Percentiles rank a stretch among this genome's conserved stretches.
These are phyloP conservation scores for Apostichopus parvimensis DNA, from an alignment of 35 echinoderm and acorn worm species.

Conservation along the genomic window DNA sequence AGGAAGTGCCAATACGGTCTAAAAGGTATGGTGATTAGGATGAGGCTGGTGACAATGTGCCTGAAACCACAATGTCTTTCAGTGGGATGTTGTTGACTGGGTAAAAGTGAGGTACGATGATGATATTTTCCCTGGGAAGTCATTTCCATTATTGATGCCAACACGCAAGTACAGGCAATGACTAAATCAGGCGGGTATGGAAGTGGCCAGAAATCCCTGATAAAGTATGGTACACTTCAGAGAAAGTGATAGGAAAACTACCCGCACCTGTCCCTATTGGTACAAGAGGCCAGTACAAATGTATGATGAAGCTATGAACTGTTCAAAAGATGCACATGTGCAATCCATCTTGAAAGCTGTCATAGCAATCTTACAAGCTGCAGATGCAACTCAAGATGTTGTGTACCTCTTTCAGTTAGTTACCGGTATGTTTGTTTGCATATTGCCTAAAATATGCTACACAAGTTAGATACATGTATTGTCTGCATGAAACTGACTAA, in stretches of 20 bases:
- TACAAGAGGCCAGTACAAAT: constrained; percentile 7
- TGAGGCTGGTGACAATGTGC: background rate
- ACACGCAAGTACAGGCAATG: background rate
- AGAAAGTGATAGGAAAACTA: constrained; percentile 16
- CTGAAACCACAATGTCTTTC: background rate
- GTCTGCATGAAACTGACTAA: too few species aligned
- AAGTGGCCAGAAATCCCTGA: constrained; percentile 7
- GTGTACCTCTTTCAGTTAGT: too few species aligned
- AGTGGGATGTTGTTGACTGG: constrained; percentile 18
- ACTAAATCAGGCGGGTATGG: constrained; percentile 10
- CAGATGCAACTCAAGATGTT: too few species aligned
- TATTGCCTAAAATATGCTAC: too few species aligned
- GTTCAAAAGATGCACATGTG: too few species aligned
- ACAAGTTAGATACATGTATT: too few species aligned
- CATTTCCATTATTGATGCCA: constrained; percentile 5
- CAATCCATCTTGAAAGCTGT: too few species aligned
- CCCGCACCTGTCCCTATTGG: background rate
- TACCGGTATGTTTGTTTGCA: too few species aligned
- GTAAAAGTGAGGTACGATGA: constrained; percentile 4
- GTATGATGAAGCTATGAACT: too few species aligned
- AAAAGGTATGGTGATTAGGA: background rate
- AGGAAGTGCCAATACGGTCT: background rate
- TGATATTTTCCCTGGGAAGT: background rate
- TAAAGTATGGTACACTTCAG: background rate
- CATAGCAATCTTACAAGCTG: too few species aligned